Base-by-base conservation (phyloP, 1,140 invertebrate genomes). In the Capitella teleta region DNA sequence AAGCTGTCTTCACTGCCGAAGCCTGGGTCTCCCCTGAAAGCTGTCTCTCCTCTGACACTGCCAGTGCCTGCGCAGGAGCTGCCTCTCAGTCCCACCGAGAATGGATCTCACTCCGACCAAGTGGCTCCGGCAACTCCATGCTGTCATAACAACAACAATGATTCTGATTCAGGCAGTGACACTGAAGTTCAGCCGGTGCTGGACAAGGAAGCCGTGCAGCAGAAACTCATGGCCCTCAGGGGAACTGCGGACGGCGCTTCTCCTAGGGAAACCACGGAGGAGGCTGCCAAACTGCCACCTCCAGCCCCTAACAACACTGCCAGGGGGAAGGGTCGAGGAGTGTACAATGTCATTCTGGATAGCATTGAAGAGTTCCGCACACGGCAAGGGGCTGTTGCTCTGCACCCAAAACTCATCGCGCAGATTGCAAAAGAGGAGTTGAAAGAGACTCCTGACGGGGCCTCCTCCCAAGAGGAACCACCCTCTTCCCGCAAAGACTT, bases 1-100 rank as follows among this genome's bases (percentile, higher is more conserved):
- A 47, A 46, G 18, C 38, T 53, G n/a, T 49, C 46, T 19, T 49
- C 26, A 32, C 28, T 47, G 18, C 32, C 28, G 21, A 30, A 28
- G 28, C 25, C 23, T 23, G 14, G 6, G 42, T 6, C 18, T 45
- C 16, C 5, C 28, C 21, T 12, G 21, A 45, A 45, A 28, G 43
- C 28, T 18, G 18, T 18, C 12, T 45, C 21, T 45, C 19, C 23
- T 28, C 8, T 24, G 19, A 10, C 21, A 45, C 10, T 26, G 8
- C n/a, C 2, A 24, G 23, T 28, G 43, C 43, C 18, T 6, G 19
- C 21, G 21, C 8, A 30, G 28, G 10, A 21, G 36, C 18, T n/a
- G 26, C 6, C 10, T 21, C 6, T 14, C 26, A 44, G 25, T 8
- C 8, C 5, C 5, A 21, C 21, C 10, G 25, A 23, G 8, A 26